A percentile compares a stretch with the other conserved stretches of the same genome.
Conservation (phyloP, 1,140 invertebrate genomes). For the Heliconius melpomene region DNA sequence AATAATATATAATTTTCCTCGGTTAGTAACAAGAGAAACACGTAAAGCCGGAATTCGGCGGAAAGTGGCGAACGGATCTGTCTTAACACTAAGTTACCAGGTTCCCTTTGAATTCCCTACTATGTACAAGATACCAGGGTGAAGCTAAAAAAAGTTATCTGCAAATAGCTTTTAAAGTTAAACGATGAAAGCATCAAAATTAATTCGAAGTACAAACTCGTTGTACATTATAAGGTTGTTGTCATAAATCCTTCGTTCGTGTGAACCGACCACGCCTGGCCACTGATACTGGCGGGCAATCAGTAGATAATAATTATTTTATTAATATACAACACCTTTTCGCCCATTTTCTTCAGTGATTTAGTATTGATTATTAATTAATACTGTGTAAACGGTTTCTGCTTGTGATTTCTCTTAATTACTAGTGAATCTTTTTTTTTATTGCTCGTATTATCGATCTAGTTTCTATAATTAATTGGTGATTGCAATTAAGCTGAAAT, state of each 20-base stretch:
- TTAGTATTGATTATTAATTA: slow-evolving; percentile 60
- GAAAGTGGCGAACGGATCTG: no score
- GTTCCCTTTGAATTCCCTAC: no score
- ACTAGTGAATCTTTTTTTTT: slow-evolving; percentile 28
- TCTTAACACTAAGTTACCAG: no score
- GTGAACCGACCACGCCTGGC: slow-evolving; percentile 62
- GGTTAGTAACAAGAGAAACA: no score
- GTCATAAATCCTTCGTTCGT: slow-evolving; percentile 58
- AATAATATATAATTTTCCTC: no score
- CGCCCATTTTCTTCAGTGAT: slow-evolving; percentile 54
- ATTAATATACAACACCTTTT: slow-evolving; percentile 64
- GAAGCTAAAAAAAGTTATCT: no score
- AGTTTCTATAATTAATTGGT: slow-evolving; percentile 26
- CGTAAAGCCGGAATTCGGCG: no score
- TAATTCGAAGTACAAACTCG: not conserved
- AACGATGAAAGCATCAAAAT: not conserved
- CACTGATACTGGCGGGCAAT: slow-evolving; percentile 53
- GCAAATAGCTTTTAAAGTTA: not conserved
- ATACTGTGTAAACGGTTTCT: slow-evolving; percentile 45
- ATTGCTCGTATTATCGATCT: slow-evolving; percentile 24
- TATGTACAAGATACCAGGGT: no score
- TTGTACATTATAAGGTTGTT: slow-evolving; percentile 34
- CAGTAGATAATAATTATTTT: slow-evolving; percentile 67
- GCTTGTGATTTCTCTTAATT: slow-evolving; percentile 45
- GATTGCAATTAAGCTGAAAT: slow-evolving; percentile 30